Base-by-base conservation (phyloP, 2,888 invertebrate species). In the Fragum fragum region DNA sequence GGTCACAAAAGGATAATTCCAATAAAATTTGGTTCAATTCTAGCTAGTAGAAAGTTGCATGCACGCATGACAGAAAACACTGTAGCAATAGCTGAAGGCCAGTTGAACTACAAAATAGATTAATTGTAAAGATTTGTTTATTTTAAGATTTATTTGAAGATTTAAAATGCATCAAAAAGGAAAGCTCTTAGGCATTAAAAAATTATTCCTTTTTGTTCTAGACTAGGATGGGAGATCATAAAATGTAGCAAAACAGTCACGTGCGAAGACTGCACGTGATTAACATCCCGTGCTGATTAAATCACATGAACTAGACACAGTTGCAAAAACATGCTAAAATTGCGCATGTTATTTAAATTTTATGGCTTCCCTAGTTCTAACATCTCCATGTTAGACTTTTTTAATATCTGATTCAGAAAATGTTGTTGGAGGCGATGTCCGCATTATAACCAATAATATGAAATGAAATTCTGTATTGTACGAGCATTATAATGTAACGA, bases 291-390 rank as follows among this genome's bases (percentile, higher is more conserved):
- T 36, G 47, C 47, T 47, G 47, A 47, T 47, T 47, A 47, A 47
- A 47, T 47, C 47, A 3, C 3, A 5, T 47, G 47, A 47, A 47
- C 47, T 47, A 47, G 47, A 47, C 47, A 47, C 16, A 47, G n/a
- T 18, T 47, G 14, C 47, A 18, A n/a, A 36, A 14, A 47, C 47
- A 47, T 47, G 47, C 47, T 9, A 47, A 36, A 47, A 47, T 9
- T 47, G 7, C 47, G 47, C 47, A 47, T 47, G 47, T 47, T 47
- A 47, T 47, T 47, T n/a, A 47, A 47, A 47, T 47, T 47, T 47
- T 47, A 47, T 47, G 47, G 47, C 47, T 47, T 47, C 47, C n/a
- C n/a, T 9, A 47, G 16, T 14, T 47, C n/a, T 47, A 47, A 47
- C 47, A n/a, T 9, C 47, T 18, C n/a, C 47, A 47, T 47, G 47